A percentile compares a stretch with the other conserved stretches of the same genome.
These are phyloP conservation scores for Epinotia ramella DNA, from an alignment of 2,888 invertebrate species.

Conservation along the genomic window DNA sequence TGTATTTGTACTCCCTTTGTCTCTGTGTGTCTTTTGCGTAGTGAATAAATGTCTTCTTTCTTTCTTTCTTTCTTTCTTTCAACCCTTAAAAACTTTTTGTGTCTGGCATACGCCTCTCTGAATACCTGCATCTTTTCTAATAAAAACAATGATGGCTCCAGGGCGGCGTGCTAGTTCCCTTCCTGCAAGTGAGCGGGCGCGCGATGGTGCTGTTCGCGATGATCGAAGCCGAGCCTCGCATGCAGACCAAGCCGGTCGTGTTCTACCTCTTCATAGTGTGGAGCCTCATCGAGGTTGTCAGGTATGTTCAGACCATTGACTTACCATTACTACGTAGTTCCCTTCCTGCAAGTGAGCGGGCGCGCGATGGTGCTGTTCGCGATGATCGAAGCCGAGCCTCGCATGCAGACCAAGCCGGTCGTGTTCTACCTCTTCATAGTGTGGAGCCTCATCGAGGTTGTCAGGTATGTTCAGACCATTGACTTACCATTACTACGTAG, in stretches of 20 bases:
- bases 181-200: conserved; percentile 92
- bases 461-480: conserved; percentile 85
- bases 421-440: conserved; percentile 94
- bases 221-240: conserved; percentile 93
- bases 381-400: conserved; percentile 93
- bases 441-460: conserved; percentile 93
- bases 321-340: too few relatives aligned
- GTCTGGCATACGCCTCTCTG: too few relatives aligned
- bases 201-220: conserved; percentile 92
- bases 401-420: conserved; percentile 94
- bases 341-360: conserved; percentile 92
- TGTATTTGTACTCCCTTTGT: too few relatives aligned
- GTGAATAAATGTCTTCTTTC: too few relatives aligned
- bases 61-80: too few relatives aligned
- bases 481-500: too few relatives aligned
- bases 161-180: conserved; percentile 89
- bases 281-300: conserved; percentile 92
- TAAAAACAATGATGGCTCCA: conserved; percentile 50
- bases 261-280: conserved; percentile 95
- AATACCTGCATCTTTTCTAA: too few relatives aligned
- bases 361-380: conserved; percentile 91
- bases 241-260: conserved; percentile 94
- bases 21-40: too few relatives aligned
- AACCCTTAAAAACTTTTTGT: too few relatives aligned
- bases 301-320: conserved; percentile 78